A percentile compares a stretch with the other conserved stretches of the same genome.
Conservation (phyloP, 2,888 invertebrate genomes). For the Caenorhabditis imperialis region DNA sequence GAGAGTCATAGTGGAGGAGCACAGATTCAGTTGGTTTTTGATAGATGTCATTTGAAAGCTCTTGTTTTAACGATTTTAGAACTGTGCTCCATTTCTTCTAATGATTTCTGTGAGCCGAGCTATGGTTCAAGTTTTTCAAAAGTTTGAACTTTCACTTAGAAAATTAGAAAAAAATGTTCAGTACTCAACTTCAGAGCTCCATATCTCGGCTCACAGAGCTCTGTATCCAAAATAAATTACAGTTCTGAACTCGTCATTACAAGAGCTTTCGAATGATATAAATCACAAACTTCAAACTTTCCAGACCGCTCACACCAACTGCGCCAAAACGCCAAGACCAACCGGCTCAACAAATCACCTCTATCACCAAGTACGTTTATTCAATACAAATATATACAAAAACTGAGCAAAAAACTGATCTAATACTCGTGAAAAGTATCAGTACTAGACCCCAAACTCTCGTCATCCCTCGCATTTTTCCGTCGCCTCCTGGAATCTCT, state of each 20-base stretch:
- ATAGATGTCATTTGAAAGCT: too few relatives aligned
- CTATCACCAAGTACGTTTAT: conserved; percentile 41
- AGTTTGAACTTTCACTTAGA: neutral
- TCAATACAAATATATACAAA: conserved; percentile 14
- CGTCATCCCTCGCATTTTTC: conserved; percentile 6
- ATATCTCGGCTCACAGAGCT: too few relatives aligned
- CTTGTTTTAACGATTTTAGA: too few relatives aligned
- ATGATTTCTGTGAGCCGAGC: too few relatives aligned
- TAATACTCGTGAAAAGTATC: conserved; percentile 32
- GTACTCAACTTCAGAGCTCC: too few relatives aligned
- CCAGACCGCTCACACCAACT: too few relatives aligned
- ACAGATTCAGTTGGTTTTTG: conserved; percentile 27
- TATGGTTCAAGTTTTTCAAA: neutral
- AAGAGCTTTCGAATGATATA: too few relatives aligned
- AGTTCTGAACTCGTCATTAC: too few relatives aligned
- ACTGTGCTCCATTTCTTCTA: too few relatives aligned
- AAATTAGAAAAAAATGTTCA: neutral
- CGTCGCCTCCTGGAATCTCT: neutral
- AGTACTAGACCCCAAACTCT: conserved; percentile 34
- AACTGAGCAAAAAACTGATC: neutral
- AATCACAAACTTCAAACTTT: neutral
- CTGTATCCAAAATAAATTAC: too few relatives aligned
- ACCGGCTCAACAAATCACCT: conserved; percentile 4
- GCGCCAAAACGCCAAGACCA: conserved; percentile 29
- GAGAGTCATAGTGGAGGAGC: conserved; percentile 46